Evolutionary conservation across 2,888 invertebrate species (phyloP).

Genomic region (Autographa pulchrina): DNA sequence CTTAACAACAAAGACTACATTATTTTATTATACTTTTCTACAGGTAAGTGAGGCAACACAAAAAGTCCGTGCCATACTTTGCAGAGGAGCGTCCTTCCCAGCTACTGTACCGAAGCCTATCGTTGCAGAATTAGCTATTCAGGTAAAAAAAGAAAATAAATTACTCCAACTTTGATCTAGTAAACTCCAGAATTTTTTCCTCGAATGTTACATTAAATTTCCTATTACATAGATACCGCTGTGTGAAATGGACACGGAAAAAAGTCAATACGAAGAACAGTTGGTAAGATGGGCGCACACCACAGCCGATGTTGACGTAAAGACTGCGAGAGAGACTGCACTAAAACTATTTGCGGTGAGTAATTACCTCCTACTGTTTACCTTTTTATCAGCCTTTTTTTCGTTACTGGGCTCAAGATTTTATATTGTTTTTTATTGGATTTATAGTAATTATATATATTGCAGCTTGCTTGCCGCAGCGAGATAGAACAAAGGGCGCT

Average conservation of each 20-base stretch:
- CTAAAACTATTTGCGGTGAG: slow-evolving; percentile 97
- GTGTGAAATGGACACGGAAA: slow-evolving; percentile 94
- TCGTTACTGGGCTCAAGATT: background rate
- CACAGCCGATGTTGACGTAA: slow-evolving; percentile 90
- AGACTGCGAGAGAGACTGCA: slow-evolving; percentile 93
- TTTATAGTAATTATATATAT: slow-evolving; percentile 12
- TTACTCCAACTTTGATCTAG: background rate
- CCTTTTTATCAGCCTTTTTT: background rate
- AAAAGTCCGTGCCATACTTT: slow-evolving; percentile 94
- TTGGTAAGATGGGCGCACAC: slow-evolving; percentile 91
- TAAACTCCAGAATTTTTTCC: no score
- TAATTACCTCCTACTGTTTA: slow-evolving; percentile 43
- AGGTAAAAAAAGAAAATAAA: slow-evolving; percentile 75
- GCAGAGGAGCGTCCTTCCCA: slow-evolving; percentile 97
- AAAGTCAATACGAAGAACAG: slow-evolving; percentile 94
- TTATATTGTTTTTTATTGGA: background rate
- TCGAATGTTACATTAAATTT: background rate
- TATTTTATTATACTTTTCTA: slow-evolving; percentile 25
- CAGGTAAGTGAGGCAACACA: slow-evolving; percentile 94
- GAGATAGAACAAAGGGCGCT: slow-evolving; percentile 96
- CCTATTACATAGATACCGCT: slow-evolving; percentile 90
- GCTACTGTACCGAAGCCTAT: slow-evolving; percentile 96
- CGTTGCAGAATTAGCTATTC: slow-evolving; percentile 92
- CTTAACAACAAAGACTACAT: no score
- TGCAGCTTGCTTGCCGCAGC: slow-evolving; percentile 94